Evolutionary conservation across 2,888 invertebrate species (phyloP), one percentile per base, ranked within the genome.

Genomic region (Ennomos quercinarius): DNA sequence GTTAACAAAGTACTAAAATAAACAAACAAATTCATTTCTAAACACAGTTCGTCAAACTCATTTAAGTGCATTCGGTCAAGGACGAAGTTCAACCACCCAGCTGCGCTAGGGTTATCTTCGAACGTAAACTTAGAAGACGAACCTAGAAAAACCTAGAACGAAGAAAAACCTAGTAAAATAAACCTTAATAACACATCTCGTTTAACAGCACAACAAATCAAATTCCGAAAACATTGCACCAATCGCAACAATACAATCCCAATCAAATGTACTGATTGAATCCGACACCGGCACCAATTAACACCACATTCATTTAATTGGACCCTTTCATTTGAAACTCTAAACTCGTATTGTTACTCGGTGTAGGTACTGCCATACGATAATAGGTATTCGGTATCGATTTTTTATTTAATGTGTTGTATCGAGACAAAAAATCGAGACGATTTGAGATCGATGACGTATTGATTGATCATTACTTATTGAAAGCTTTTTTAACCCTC

Each of bases 211-310:
- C 34, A 27, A 35, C n/a, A 34, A 12, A 35, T 11, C 35, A n/a
- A 55, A 39, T n/a, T 17, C 13, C 12, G 4, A 57, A 44, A 57
- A 42, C 51, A 36, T 36, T 11, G 36, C 27, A 49, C 13, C n/a
- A 44, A 11, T 52, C 39, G 57, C 52, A 64, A 73, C 66, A 69
- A 71, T 61, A 63, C 57, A 27, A 4, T 10, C 40, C 42, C 38
- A 54, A 63, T 63, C 63, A 48, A 67, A 45, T 38, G 46, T 52
- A 13, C 11, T 11, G 56, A 56, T 59, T 57, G 60, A 54, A 68
- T 64, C 61, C 66, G 46, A 68, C 68, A 67, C 57, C 61, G 53
- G 49, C 63, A 67, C 61, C 68, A 71, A 74, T 70, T 68, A 67
- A 59, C 60, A 63, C 47, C 62, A 47, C 63, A 59, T 55, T 58